phyloP scores from a whole-genome alignment of 2,113 vertebrate species.

The Panthera tigris region DNA sequence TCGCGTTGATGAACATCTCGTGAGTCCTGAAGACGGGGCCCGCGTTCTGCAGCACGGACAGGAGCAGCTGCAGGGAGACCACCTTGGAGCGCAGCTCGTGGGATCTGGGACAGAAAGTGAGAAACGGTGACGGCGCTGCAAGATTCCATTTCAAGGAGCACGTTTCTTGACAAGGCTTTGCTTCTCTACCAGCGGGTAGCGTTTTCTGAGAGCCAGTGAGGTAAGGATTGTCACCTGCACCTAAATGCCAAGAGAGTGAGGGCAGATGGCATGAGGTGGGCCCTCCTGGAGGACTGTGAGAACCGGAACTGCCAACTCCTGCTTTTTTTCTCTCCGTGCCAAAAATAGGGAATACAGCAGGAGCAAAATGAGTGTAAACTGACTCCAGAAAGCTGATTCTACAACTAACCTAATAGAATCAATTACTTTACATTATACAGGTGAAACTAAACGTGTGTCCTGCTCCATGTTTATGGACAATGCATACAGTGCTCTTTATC shows the following conservation, averaged over 20 bases:
- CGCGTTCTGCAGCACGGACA: constrained; percentile 96
- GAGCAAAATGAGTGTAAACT: not conserved
- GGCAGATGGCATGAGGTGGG: not conserved
- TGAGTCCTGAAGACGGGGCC: constrained; percentile 96
- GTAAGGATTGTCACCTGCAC: not conserved
- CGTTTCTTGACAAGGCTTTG: not conserved
- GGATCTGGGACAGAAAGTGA: constrained; percentile 86
- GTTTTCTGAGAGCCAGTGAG: not conserved
- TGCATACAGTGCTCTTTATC: not conserved
- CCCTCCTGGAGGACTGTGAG: not conserved
- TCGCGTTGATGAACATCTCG: constrained; percentile 98
- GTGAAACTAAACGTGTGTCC: not conserved
- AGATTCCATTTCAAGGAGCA: not conserved
- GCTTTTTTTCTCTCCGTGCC: not conserved
- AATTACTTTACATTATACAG: not conserved
- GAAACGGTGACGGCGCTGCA: not conserved
- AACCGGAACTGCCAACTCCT: not conserved
- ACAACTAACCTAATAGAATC: not conserved
- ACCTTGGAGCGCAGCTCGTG: constrained; percentile 97
- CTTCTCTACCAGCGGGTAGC: not conserved
- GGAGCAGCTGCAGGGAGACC: constrained; percentile 96
- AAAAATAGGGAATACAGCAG: not conserved
- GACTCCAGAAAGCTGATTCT: not conserved
- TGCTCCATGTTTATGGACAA: not conserved
- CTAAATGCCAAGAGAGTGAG: not conserved